Base-by-base conservation (phyloP, 2,888 invertebrate genomes). In the Agapostemon virescens region DNA sequence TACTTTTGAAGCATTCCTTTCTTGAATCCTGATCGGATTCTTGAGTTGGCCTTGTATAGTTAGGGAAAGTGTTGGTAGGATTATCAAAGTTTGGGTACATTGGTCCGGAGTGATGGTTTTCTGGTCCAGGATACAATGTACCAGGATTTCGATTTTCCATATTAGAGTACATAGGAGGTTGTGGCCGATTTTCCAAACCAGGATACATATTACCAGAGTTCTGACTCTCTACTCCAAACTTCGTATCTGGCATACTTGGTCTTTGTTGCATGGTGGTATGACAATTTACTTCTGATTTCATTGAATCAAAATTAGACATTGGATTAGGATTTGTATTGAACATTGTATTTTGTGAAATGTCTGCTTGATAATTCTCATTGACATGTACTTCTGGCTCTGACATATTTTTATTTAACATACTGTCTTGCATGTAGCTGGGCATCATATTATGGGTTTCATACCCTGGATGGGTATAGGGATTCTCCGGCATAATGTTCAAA, bases 231-330 rank as follows among this genome's bases (percentile, higher is more conserved):
- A 88, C 86, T 0, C 84, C 85, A 49, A 87, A 91, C 73, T 88
- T 88, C 26, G 84, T 42, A 11, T 81, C 83, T 38, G 85, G 69
- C 17, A 85, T 81, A 52, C 78, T 82, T n/a, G 86, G 63, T 63
- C 85, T 82, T 17, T 79, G 81, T 33, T 82, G 84, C 79, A 90
- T 87, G 1, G 81, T 87, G 1, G 81, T 69, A 52, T 87, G 87
- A 75, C 88, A 89, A 81, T 90, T 89, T 30, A 88, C 73, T 64
- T 90, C 90, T 13, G 84, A 72, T 66, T 91, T 91, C 81, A 89
- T 87, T 3, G 87, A 82, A 38, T 89, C 90, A 33, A 87, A 90
- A 67, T 77, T 82, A 15, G 84, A 73, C 40, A 80, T 83, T 42
- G 82, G 64, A 38, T 84, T 85, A n/a, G 85, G 69, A 58, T 85